phyloP scores from a whole-genome alignment of 2,113 vertebrate genomes.

The Panthera tigris region DNA sequence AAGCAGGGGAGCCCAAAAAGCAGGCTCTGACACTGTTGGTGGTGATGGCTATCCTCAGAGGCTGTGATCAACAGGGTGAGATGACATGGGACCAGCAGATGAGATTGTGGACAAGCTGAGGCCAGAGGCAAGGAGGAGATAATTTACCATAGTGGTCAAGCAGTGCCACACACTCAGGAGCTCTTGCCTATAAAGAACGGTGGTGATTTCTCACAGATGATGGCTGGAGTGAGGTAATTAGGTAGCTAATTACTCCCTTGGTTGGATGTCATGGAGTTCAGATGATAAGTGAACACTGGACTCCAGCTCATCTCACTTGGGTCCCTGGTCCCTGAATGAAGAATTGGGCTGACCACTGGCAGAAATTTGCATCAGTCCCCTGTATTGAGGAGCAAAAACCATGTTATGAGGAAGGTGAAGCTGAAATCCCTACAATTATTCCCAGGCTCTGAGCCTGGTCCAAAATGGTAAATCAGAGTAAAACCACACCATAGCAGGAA shows the following conservation, averaged over 20 bases:
- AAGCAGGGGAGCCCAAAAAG: not conserved
- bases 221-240: not conserved
- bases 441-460: no score
- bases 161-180: no score
- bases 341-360: no score
- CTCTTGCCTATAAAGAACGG: not conserved
- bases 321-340: not conserved
- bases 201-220: not conserved
- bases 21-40: not conserved
- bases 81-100: not conserved
- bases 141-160: not conserved
- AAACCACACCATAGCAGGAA: not conserved
- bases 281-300: not conserved
- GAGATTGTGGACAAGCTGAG: not conserved
- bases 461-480: not conserved
- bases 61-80: not conserved
- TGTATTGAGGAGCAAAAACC: not conserved
- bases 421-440: not conserved
- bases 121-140: not conserved
- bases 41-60: not conserved
- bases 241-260: not conserved
- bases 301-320: not conserved
- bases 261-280: no score
- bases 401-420: not conserved
- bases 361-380: not conserved